Conservation (phyloP, 2,888 invertebrate genomes). For the Diaprepes abbreviatus region DNA sequence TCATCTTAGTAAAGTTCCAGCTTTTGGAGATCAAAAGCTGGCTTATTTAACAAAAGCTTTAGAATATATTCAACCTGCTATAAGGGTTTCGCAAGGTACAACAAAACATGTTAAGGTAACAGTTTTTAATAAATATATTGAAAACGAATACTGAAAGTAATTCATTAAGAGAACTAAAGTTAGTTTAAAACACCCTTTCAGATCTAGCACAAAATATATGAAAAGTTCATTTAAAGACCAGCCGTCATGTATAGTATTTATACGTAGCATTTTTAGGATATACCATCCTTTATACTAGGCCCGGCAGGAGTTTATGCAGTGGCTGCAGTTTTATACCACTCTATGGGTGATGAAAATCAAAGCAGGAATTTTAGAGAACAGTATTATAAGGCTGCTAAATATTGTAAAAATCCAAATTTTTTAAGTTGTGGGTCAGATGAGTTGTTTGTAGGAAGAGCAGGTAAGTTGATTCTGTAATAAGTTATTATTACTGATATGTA, state of each 20-base stretch:
- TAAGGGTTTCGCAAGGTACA: slow-evolving; percentile 65
- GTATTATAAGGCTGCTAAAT: slow-evolving; percentile 66
- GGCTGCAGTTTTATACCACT: slow-evolving; percentile 75
- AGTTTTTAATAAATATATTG: no score
- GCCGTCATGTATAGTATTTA: no score
- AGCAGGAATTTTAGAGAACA: slow-evolving; percentile 62
- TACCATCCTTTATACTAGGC: slow-evolving; percentile 83
- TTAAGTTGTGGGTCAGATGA: slow-evolving; percentile 83
- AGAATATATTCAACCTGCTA: slow-evolving; percentile 75
- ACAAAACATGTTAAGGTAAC: slow-evolving; percentile 5
- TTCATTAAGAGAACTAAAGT: no score
- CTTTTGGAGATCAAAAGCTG: slow-evolving; percentile 67
- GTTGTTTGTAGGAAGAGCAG: slow-evolving; percentile 87
- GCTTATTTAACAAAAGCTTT: slow-evolving; percentile 73
- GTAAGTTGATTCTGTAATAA: slow-evolving; percentile 49
- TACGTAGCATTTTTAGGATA: slow-evolving; percentile 69
- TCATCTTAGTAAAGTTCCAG: slow-evolving; percentile 74
- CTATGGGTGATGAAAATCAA: slow-evolving; percentile 67
- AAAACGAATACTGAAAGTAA: no score
- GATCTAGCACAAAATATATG: no score
- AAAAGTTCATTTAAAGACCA: no score
- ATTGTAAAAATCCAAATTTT: slow-evolving; percentile 72
- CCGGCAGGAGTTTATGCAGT: slow-evolving; percentile 84
- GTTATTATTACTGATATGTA: no score
- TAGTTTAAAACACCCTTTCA: no score